These are phyloP conservation scores for Pungitius pungitius DNA, from an alignment of 2,113 vertebrate species.

Conservation along the genomic window DNA sequence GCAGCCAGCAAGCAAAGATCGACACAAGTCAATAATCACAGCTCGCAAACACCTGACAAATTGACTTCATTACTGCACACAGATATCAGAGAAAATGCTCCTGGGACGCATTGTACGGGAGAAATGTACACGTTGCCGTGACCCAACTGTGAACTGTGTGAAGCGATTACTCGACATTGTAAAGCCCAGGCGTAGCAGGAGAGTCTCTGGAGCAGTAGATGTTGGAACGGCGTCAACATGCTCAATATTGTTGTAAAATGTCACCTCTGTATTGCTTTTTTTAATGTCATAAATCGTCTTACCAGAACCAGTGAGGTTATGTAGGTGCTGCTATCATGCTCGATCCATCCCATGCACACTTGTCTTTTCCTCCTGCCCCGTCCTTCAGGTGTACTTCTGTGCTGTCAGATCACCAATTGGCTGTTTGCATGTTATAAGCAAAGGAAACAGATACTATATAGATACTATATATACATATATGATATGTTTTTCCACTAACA, in stretches of 20 bases:
- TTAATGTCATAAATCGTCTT: conserved; percentile 32
- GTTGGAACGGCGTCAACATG: conserved; percentile 21
- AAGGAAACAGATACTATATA: conserved; percentile 83
- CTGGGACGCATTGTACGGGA: background rate
- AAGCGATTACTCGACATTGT: conserved; percentile 5
- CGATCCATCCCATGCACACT: conserved; percentile 47
- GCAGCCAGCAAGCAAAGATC: conserved; percentile 1
- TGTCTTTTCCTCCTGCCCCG: conserved; percentile 35
- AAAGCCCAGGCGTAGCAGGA: background rate
- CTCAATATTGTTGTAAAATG: conserved; percentile 42
- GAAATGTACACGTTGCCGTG: background rate
- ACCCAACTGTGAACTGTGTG: conserved; percentile 10
- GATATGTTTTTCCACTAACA: conserved; percentile 73
- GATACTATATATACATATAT: conserved; percentile 83
- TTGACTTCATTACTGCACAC: background rate
- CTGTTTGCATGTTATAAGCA: conserved; percentile 87
- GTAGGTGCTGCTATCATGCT: conserved; percentile 59
- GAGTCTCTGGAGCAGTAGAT: conserved; percentile 13
- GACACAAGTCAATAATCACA: background rate
- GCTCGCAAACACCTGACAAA: conserved; percentile 13
- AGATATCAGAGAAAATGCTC: background rate
- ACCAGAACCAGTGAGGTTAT: conserved; percentile 49
- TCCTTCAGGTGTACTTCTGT: conserved; percentile 80
- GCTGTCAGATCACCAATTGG: conserved; percentile 84
- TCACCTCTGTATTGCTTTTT: conserved; percentile 60